A percentile compares a stretch with the other conserved stretches of the same genome.
phyloP scores from a whole-genome alignment of 2,797 vertebrate genomes.

The Sus cebifrons region DNA sequence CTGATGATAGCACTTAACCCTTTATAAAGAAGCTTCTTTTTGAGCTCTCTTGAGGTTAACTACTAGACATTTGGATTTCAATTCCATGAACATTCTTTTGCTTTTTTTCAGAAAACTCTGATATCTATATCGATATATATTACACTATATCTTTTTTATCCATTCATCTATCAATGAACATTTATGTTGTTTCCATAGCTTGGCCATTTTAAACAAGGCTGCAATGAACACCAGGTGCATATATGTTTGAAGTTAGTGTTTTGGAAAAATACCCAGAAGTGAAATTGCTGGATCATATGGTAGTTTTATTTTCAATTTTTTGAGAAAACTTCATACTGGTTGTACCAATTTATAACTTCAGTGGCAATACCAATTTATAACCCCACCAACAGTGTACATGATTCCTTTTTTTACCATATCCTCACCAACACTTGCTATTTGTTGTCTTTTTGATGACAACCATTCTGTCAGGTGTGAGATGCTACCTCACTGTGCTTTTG shows the following conservation, averaged over 20 bases:
- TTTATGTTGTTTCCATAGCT: background rate
- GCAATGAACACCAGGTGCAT: background rate
- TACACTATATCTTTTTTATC: background rate
- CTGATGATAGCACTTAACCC: background rate
- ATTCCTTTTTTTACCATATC: background rate
- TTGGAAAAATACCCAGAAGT: background rate
- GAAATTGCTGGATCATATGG: background rate
- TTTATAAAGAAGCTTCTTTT: background rate
- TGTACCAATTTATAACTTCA: background rate
- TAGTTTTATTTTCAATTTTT: background rate
- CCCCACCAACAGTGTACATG: background rate
- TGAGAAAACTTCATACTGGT: background rate
- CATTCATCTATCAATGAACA: background rate
- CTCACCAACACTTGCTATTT: background rate
- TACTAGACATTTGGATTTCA: background rate
- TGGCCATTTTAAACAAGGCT: background rate
- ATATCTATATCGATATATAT: too few species aligned
- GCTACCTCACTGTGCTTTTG: background rate
- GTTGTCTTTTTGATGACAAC: background rate
- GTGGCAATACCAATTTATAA: background rate
- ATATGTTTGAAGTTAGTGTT: background rate
- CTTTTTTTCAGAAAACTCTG: constrained; percentile 57
- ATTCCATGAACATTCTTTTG: background rate
- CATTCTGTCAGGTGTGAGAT: background rate
- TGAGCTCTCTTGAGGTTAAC: background rate